Evolutionary conservation across 1,140 invertebrate genomes (phyloP).

Genomic region (Triops longicaudatus): DNA sequence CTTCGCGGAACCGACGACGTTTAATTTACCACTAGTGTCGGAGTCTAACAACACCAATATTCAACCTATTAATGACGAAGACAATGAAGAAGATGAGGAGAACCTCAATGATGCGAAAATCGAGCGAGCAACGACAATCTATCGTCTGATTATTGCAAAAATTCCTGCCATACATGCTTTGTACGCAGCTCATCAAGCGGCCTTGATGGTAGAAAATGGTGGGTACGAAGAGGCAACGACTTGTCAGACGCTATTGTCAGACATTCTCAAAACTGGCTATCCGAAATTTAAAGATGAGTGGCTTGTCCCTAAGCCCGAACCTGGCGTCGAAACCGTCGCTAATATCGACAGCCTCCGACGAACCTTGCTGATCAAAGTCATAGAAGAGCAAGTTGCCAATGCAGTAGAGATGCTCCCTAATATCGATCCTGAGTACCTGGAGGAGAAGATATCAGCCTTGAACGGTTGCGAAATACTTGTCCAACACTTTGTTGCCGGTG

Average conservation of each 20-base stretch:
- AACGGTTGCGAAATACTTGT: slow-evolving; percentile 38
- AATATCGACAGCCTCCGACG: neutral
- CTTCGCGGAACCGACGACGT: neutral
- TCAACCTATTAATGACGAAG: neutral
- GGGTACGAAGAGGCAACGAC: neutral
- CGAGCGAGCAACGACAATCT: neutral
- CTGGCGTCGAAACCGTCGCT: neutral
- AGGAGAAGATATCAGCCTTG: slow-evolving; percentile 45
- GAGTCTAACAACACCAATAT: neutral
- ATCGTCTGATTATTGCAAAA: neutral
- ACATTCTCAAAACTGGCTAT: neutral
- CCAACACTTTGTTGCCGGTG: neutral
- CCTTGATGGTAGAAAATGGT: neutral
- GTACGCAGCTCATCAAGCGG: neutral
- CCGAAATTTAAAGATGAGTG: neutral
- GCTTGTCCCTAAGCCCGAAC: neutral
- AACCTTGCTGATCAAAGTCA: neutral
- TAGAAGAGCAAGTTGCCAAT: slow-evolving; percentile 39
- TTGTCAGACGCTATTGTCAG: neutral
- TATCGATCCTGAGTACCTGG: slow-evolving; percentile 47
- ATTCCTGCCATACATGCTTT: neutral
- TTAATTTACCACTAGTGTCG: neutral
- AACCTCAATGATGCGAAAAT: neutral
- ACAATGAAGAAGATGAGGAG: neutral
- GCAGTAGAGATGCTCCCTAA: slow-evolving; percentile 38